phyloP scores from a whole-genome alignment of 2,113 vertebrate genomes.

The Xenopus laevis region DNA sequence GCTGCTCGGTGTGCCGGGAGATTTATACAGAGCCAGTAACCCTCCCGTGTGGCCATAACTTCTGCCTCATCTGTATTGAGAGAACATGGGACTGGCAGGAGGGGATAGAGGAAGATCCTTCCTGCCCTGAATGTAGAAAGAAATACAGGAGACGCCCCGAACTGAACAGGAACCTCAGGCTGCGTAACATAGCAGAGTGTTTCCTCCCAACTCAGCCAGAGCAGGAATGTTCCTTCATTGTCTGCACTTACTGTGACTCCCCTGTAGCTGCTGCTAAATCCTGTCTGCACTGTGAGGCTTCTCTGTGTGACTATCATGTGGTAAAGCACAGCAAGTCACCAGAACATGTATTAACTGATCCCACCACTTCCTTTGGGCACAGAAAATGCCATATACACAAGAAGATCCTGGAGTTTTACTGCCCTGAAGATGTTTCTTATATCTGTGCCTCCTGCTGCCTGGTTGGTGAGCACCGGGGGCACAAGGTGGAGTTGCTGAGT shows the following conservation, averaged over 20 bases:
- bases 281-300: conserved; percentile 3
- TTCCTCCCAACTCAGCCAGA: too few species aligned
- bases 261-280: background rate
- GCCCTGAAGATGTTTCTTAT: background rate
- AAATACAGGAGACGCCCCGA: background rate
- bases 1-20: too few species aligned
- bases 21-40: too few species aligned
- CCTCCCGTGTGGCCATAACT: too few species aligned
- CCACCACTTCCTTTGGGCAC: background rate
- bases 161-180: background rate
- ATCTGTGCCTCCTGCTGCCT: conserved; percentile 13
- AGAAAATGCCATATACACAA: background rate
- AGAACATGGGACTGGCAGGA: too few species aligned
- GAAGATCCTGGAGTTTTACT: conserved; percentile 20
- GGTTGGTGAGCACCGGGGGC: background rate
- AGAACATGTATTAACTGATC: background rate
- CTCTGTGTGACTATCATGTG: background rate
- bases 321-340: background rate
- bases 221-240: background rate
- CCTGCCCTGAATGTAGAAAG: background rate
- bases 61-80: too few species aligned
- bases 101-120: background rate
- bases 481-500: background rate
- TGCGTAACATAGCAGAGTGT: background rate
- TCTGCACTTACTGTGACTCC: background rate